phyloP scores from a whole-genome alignment of 2,797 vertebrate species.

The Leucoraja ocellata region DNA sequence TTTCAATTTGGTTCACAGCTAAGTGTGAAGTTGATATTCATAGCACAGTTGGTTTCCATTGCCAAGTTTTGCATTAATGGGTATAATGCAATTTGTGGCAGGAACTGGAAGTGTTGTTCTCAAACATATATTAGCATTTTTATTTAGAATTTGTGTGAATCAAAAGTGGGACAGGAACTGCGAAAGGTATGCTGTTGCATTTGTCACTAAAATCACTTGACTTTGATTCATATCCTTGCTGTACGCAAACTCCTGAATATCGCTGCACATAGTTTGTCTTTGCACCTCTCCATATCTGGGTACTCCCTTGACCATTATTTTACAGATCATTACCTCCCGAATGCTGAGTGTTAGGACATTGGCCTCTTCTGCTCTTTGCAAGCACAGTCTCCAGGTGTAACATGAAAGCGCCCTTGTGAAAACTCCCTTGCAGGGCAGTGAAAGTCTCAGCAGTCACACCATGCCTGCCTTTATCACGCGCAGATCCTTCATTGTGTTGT shows the following conservation, averaged over 20 bases:
- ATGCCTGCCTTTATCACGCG: neutral
- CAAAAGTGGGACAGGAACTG: neutral
- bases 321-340: neutral
- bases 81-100: neutral
- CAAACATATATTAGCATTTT: conserved; percentile 18
- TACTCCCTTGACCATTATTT: neutral
- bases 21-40: conserved; percentile 18
- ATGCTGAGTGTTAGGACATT: neutral
- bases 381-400: neutral
- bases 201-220: neutral
- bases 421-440: neutral
- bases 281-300: too few relatives aligned
- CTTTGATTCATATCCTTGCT: neutral
- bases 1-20: neutral
- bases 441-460: neutral
- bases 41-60: conserved; percentile 5
- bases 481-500: neutral
- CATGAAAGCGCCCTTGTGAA: neutral
- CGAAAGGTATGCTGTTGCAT: neutral
- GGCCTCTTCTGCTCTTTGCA: neutral
- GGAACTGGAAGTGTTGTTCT: conserved; percentile 15
- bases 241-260: neutral
- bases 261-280: neutral
- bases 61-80: neutral
- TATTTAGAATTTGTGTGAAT: conserved; percentile 6